A percentile compares a stretch with the other conserved stretches of the same genome.
phyloP scores from a whole-genome alignment of 1,140 invertebrate genomes.

The Copidosoma floridanum region DNA sequence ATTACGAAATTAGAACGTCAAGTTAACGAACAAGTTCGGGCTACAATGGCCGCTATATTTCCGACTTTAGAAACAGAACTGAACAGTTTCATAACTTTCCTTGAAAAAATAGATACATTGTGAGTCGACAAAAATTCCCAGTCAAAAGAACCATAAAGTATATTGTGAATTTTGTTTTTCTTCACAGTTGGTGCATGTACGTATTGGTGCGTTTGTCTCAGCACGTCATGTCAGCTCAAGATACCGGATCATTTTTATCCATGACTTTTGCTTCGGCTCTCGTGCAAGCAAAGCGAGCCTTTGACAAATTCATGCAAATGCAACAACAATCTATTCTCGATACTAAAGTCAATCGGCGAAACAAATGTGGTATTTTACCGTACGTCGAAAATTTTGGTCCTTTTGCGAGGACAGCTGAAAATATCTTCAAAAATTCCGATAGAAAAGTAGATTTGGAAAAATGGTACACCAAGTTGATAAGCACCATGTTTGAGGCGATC shows the following conservation, averaged over 20 bases:
- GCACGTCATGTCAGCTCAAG: conserved; percentile 87
- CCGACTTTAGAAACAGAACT: conserved; percentile 82
- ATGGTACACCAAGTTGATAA: conserved; percentile 85
- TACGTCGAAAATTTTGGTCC: conserved; percentile 89
- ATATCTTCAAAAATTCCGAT: conserved; percentile 83
- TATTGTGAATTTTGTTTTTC: not conserved
- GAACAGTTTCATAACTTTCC: conserved; percentile 77
- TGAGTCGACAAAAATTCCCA: conserved; percentile 58
- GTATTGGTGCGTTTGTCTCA: conserved; percentile 84
- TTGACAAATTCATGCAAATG: conserved; percentile 89
- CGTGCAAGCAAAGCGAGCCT: conserved; percentile 91
- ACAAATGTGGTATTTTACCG: conserved; percentile 88
- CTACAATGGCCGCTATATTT: conserved; percentile 87
- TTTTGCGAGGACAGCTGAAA: conserved; percentile 84
- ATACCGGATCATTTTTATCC: conserved; percentile 87
- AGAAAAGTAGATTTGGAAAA: conserved; percentile 94
- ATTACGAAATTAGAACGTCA: conserved; percentile 68
- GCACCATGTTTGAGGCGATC: conserved; percentile 85
- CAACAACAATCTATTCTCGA: conserved; percentile 83
- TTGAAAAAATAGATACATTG: conserved; percentile 87
- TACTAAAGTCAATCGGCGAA: conserved; percentile 66
- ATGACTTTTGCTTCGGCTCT: conserved; percentile 86
- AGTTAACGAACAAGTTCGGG: conserved; percentile 75
- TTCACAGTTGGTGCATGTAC: conserved; percentile 85
- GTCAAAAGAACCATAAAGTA: not conserved